Conservation (phyloP, 2,797 vertebrate species). For the Myotis myotis region DNA sequence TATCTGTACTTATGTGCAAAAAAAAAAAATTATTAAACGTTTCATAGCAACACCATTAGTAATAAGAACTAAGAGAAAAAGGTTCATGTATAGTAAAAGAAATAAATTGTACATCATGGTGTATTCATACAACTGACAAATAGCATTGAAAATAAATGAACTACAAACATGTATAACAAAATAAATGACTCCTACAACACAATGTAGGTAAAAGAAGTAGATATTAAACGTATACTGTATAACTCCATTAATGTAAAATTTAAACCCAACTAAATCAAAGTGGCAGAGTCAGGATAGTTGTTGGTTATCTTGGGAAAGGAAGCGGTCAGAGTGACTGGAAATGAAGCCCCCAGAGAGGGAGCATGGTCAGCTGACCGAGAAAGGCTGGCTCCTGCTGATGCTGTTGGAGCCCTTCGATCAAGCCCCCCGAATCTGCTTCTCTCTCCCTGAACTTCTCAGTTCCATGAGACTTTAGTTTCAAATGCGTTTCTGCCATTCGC, state of each 20-base stretch:
- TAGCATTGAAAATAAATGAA: neutral
- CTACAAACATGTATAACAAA: neutral
- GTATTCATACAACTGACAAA: neutral
- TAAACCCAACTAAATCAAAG: neutral
- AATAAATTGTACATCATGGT: neutral
- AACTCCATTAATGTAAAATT: neutral
- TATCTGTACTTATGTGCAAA: neutral
- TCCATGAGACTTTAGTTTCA: neutral
- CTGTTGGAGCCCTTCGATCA: accelerated
- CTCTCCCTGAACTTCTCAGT: neutral
- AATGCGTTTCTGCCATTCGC: neutral
- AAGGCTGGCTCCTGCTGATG: neutral
- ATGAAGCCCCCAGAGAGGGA: neutral
- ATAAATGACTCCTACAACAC: neutral
- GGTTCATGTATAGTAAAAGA: neutral
- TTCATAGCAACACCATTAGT: neutral
- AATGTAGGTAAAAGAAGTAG: neutral
- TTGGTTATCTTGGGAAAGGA: neutral
- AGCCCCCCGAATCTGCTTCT: neutral
- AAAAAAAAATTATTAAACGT: neutral
- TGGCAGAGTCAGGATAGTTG: neutral
- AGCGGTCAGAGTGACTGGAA: neutral
- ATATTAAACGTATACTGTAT: neutral
- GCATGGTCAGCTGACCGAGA: neutral
- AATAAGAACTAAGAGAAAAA: neutral